Evolutionary conservation across 2,888 invertebrate genomes (phyloP), one percentile per base, ranked within the genome.

Genomic region (Leucania comma): DNA sequence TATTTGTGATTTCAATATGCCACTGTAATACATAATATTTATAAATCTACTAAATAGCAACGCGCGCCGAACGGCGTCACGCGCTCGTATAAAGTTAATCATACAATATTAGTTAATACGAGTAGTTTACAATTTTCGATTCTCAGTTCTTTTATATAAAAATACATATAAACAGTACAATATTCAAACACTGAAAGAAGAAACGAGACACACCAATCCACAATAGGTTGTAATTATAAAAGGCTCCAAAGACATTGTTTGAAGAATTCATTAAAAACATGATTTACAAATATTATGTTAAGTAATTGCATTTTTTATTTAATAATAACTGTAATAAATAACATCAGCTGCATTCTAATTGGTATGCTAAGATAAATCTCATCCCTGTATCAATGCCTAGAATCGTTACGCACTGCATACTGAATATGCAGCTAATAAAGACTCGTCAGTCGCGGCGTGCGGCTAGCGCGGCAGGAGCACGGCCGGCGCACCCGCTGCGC

Each of bases 91-190:
- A 81, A 74, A 84, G 61, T 74, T 78, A 72, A 51, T 69, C 74
- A 84, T 86, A 87, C 88, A 86, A 85, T 84, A 85, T 84, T 86
- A 84, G 85, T 80, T 81, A 80, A 85, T 83, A 83, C 73, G 80
- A 80, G 58, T 76, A 68, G 53, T 70, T 81, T 81, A 85, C 72
- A 69, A 78, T 78, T 73, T 82, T 80, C 78, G 73, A 85, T 82
- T 85, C 72, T 89, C 89, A 88, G 88, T 89, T 87, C 85, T 82
- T 86, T 85, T 82, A 75, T 87, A 88, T 85, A 87, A 87, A 88
- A 88, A 87, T 89, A 88, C 81, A 86, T 83, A 81, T 78, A 80
- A 77, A 82, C 80, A 81, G 78, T 81, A 80, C 67, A 81, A 73
- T 78, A 80, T 70, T 68, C 66, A 68, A 79, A 75, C 29, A 68